phyloP scores from a whole-genome alignment of 2,888 invertebrate genomes.

The Tigriopus californicus region DNA sequence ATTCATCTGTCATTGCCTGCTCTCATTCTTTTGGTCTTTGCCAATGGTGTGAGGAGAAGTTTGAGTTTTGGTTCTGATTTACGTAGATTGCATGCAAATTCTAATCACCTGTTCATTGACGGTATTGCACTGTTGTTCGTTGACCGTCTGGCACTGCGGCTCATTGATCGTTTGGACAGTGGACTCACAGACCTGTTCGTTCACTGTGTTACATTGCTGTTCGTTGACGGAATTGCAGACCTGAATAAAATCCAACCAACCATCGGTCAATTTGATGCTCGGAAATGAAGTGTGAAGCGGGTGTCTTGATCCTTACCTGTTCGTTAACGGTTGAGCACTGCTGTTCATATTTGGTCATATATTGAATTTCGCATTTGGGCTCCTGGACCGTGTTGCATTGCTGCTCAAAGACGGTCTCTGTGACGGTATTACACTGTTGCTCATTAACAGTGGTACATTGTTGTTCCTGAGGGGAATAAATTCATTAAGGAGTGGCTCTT shows the following conservation, averaged over 20 bases:
- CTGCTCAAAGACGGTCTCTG: constrained; percentile 1
- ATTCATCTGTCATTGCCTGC: background rate
- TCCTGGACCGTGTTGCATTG: constrained; percentile 14
- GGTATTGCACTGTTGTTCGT: constrained; percentile 2
- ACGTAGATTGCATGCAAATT: background rate
- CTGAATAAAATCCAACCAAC: too few species aligned
- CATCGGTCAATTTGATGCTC: too few species aligned
- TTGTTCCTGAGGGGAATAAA: background rate
- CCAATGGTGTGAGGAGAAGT: too few species aligned
- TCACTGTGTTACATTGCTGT: constrained; percentile 3
- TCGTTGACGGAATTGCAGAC: constrained; percentile 5
- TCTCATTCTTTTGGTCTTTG: background rate
- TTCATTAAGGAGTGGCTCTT: too few species aligned
- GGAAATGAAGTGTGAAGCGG: too few species aligned
- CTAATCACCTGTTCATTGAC: background rate
- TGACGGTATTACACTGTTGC: background rate
- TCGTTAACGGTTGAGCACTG: constrained; percentile 4
- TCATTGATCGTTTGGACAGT: background rate
- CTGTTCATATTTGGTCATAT: constrained; percentile 14
- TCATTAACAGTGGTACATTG: constrained; percentile 1
- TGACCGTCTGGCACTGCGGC: background rate
- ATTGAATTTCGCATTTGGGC: constrained; percentile 10
- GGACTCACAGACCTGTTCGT: constrained; percentile 12
- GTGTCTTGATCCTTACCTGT: background rate
- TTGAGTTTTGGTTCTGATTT: background rate